A percentile compares a stretch with the other conserved stretches of the same genome.
Evolutionary conservation across 2,113 vertebrate genomes (phyloP).

Genomic region (Lonchura striata): DNA sequence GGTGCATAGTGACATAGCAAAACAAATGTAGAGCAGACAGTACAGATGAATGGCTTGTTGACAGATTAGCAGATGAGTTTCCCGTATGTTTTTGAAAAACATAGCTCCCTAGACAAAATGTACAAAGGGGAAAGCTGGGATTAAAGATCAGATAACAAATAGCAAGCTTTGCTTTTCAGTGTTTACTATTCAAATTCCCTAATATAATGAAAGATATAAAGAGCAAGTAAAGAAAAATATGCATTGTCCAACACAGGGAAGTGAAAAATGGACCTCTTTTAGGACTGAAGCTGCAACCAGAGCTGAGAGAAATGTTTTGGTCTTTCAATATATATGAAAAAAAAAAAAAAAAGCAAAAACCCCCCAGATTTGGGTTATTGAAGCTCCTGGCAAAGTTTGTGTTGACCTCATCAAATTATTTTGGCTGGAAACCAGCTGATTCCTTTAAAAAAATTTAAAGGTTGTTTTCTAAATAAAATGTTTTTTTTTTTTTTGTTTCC

Average conservation of each 20-base stretch:
- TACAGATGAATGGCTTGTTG: conserved; percentile 37
- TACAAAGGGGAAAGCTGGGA: background rate
- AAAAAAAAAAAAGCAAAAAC: background rate
- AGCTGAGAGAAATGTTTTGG: background rate
- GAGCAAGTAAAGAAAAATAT: background rate
- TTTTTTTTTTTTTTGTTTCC: background rate
- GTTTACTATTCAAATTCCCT: conserved; percentile 27
- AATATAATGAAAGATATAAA: background rate
- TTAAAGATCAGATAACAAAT: conserved; percentile 43
- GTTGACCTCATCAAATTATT: conserved; percentile 9
- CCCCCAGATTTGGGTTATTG: background rate
- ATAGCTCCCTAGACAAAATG: conserved; percentile 5
- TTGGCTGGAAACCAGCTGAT: conserved; percentile 12
- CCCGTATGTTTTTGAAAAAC: conserved; percentile 47
- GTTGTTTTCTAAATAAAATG: conserved; percentile 25
- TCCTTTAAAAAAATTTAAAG: background rate
- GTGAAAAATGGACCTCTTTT: background rate
- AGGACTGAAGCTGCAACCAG: background rate
- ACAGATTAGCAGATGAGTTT: conserved; percentile 60
- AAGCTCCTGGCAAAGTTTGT: conserved; percentile 16
- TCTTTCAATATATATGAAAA: background rate
- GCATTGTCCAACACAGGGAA: background rate
- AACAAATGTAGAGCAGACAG: conserved; percentile 38
- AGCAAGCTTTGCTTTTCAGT: conserved; percentile 4
- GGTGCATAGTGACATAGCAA: conserved; percentile 10